Evolutionary conservation across 2,797 vertebrate genomes (phyloP), one percentile per base, ranked within the genome.

Genomic region (Cyclura pinguis): DNA sequence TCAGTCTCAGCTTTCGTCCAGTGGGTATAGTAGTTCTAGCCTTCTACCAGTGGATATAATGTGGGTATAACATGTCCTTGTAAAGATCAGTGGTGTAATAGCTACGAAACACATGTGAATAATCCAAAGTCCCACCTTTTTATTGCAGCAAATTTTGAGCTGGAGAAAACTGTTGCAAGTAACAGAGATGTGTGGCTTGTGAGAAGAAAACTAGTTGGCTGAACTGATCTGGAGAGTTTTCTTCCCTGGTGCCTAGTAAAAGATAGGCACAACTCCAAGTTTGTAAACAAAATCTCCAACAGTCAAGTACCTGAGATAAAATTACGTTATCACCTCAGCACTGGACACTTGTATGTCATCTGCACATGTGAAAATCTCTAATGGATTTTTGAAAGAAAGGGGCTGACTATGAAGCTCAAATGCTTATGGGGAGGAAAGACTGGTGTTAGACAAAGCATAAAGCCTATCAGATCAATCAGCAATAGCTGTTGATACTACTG

Each of bases 291-390:
- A 62, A 77, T 78, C 18, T n/a, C 77, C 22, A 52, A 7, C 62
- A 80, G 59, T 47, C 59, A 86, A 55, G 84, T 78, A 87, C 74
- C 74, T 77, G 35, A 78, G 76, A 80, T 78, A 87, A 64, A 47
- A 87, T n/a, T 47, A 18, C 13, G 27, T 87, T 78, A 80, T 80
- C 86, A 69, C 47, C 35, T 67, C 76, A 80, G 42, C 29, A 27
- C 42, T 50, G 38, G 76, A 67, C 18, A 29, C 47, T 69, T 18
- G 2, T n/a, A 29, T 88, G 77, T 80, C 20, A 72, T 80, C 8
- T 62, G 80, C 47, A 87, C 76, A 67, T 24, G 32, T n/a, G 20
- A 35, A 47, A 74, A 67, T 74, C 50, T 38, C 86, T 80, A 80
- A 69, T 80, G 62, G 32, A 69, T 80, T 88, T 50, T 47, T 22